Conservation (phyloP, 2,797 vertebrate species). For the Octomys mimax region DNA sequence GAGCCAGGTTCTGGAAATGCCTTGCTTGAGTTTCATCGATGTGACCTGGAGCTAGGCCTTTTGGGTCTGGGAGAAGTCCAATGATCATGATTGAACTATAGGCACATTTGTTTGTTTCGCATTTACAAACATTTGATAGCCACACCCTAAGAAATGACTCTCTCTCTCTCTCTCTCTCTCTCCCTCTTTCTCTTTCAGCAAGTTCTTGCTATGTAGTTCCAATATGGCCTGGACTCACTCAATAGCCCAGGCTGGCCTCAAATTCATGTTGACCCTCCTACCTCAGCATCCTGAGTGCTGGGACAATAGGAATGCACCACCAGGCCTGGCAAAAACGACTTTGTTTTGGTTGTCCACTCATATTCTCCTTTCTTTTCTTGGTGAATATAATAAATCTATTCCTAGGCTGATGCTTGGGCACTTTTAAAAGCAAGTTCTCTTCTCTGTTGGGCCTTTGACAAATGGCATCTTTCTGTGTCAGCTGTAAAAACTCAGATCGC, state of each 20-base stretch:
- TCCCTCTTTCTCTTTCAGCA: too few relatives aligned
- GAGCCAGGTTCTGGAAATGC: background rate
- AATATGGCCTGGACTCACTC: too few relatives aligned
- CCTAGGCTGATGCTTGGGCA: background rate
- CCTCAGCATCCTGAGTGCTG: too few relatives aligned
- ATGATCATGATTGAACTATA: background rate
- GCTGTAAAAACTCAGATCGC: background rate
- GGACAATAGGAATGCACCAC: too few relatives aligned
- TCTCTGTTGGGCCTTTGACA: background rate
- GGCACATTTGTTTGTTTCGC: background rate
- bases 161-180: too few relatives aligned
- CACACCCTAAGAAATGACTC: background rate
- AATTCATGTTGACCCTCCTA: too few relatives aligned
- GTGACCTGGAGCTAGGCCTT: background rate
- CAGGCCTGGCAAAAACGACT: background rate
- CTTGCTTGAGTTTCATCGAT: background rate
- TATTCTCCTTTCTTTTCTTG: background rate
- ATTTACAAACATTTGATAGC: background rate
- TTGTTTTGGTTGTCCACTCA: background rate
- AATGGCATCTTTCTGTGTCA: background rate
- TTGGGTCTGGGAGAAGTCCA: background rate
- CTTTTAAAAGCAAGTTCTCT: background rate
- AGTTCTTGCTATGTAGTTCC: too few relatives aligned
- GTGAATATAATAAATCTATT: background rate
- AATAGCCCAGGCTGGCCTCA: too few relatives aligned